These are phyloP conservation scores for Noctuana brunneofusca DNA, from an alignment of 2,888 invertebrate genomes.

Conservation along the genomic window DNA sequence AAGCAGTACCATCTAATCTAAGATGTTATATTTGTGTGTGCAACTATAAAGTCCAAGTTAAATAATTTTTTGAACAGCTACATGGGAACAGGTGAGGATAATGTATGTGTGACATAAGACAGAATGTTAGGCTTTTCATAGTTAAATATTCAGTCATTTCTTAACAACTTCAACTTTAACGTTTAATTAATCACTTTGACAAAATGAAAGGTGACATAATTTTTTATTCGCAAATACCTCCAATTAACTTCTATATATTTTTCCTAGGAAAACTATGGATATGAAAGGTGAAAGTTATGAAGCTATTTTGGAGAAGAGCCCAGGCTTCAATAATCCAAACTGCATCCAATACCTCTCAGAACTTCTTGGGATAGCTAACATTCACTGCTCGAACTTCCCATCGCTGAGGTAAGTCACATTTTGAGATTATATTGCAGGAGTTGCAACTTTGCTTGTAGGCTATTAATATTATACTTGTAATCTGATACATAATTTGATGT, in stretches of 20 bases:
- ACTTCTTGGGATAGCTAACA: conserved; percentile 87
- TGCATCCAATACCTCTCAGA: conserved; percentile 91
- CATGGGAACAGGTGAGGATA: conserved; percentile 81
- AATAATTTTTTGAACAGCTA: conserved; percentile 82
- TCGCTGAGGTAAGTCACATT: conserved; percentile 85
- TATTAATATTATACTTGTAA: too few species aligned
- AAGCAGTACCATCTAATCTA: conserved; percentile 75
- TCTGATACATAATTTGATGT: too few species aligned
- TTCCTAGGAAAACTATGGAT: conserved; percentile 88
- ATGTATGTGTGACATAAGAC: conserved; percentile 73
- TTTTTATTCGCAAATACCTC: conserved; percentile 44
- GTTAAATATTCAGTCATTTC: conserved; percentile 42
- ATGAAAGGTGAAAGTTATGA: conserved; percentile 91
- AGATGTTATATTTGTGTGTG: conserved; percentile 78
- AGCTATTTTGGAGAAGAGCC: conserved; percentile 90
- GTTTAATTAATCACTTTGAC: conserved; percentile 53
- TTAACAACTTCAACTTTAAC: conserved; percentile 47
- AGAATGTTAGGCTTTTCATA: conserved; percentile 44
- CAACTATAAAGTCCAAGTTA: conserved; percentile 77
- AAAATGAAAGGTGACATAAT: conserved; percentile 50
- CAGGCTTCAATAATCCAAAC: conserved; percentile 95
- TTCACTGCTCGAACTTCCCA: conserved; percentile 87
- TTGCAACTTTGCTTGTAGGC: too few species aligned
- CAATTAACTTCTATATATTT: conserved; percentile 51
- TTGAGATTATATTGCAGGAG: too few species aligned